These are phyloP conservation scores for Oopsacas minuta DNA, from an alignment of 37 sponge, comb jelly and placozoan genomes.

Conservation along the genomic window DNA sequence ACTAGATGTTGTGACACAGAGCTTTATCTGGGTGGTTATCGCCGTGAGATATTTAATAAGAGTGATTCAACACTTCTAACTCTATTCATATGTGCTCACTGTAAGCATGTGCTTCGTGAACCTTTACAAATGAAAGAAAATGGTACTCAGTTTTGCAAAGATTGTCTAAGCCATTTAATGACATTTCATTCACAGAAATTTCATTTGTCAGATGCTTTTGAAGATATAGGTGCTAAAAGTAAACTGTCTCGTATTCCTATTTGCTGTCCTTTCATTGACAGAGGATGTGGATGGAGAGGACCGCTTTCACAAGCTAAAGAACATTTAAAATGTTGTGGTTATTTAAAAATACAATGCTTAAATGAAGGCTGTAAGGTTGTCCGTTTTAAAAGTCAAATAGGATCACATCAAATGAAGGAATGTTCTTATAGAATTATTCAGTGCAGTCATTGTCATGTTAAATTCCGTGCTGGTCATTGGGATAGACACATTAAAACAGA, in stretches of 20 bases:
- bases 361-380: slow-evolving; percentile 6
- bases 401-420: background rate
- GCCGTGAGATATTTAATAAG: background rate
- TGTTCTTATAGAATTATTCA: background rate
- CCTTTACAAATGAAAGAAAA: background rate
- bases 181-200: background rate
- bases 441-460: background rate
- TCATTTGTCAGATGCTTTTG: background rate
- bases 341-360: background rate
- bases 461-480: background rate
- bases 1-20: background rate
- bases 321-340: background rate
- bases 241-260: background rate
- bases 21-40: background rate
- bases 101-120: background rate
- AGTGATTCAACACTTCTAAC: background rate
- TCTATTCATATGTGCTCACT: background rate
- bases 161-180: background rate
- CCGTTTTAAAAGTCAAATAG: background rate
- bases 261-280: background rate
- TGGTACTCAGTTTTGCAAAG: background rate
- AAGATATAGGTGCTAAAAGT: background rate
- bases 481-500: background rate
- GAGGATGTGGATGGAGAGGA: background rate
- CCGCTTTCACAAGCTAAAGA: background rate